These are phyloP conservation scores for Syngnathus typhle DNA, from an alignment of 2,113 vertebrate species.

Conservation along the genomic window DNA sequence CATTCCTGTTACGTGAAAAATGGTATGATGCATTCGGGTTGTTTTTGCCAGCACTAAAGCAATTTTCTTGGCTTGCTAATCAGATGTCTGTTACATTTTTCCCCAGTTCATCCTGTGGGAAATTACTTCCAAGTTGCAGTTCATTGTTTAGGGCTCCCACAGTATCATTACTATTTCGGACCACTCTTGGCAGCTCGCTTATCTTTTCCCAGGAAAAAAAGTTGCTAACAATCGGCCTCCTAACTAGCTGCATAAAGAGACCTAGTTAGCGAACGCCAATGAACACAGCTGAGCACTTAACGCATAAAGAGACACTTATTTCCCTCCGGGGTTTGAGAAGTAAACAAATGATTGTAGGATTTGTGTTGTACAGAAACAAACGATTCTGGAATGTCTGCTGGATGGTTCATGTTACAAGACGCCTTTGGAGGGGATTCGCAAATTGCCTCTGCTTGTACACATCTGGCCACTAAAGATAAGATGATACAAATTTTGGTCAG, in stretches of 20 bases:
- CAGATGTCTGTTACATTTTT: neutral
- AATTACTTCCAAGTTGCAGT: slow-evolving; percentile 1
- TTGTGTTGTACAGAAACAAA: slow-evolving; percentile 4
- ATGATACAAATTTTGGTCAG: neutral
- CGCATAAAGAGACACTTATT: neutral
- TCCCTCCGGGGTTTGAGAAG: neutral
- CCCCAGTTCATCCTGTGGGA: neutral
- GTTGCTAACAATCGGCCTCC: neutral
- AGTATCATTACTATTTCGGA: slow-evolving; percentile 8
- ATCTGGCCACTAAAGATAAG: neutral
- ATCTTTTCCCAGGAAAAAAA: neutral
- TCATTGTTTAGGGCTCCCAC: slow-evolving; percentile 8
- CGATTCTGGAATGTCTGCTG: neutral
- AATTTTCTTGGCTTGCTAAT: slow-evolving; percentile 2
- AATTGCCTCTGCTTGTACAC: neutral
- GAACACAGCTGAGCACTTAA: neutral
- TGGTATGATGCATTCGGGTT: neutral
- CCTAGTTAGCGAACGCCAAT: neutral
- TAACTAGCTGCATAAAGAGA: slow-evolving; percentile 3
- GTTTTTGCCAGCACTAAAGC: neutral
- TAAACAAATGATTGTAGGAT: slow-evolving; percentile 1
- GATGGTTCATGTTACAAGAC: neutral
- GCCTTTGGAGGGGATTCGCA: neutral
- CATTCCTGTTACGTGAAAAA: neutral
- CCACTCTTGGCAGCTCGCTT: neutral